These are phyloP conservation scores for Stratiolaelaps scimitus DNA, from an alignment of 1,140 invertebrate genomes.

Conservation along the genomic window DNA sequence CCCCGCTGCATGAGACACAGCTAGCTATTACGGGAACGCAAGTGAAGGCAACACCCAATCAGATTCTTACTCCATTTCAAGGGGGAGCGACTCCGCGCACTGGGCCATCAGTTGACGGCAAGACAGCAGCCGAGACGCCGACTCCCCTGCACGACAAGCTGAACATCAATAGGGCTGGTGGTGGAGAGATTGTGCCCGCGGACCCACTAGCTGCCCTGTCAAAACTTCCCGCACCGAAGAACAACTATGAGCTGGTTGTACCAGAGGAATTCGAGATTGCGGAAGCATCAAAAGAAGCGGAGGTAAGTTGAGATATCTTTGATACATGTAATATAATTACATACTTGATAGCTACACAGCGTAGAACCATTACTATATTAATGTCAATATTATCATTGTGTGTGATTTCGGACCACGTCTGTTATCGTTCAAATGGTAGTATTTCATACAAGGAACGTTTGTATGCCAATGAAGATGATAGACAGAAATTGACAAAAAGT, in stretches of 20 bases:
- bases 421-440: no score
- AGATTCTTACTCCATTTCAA: slow-evolving; percentile 37
- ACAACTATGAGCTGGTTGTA: slow-evolving; percentile 97
- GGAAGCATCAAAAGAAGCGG: background rate
- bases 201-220: slow-evolving; percentile 48
- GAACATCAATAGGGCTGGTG: slow-evolving; percentile 67
- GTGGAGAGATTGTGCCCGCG: background rate
- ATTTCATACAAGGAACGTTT: no score
- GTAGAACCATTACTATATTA: no score
- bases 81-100: slow-evolving; percentile 33
- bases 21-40: slow-evolving; percentile 46
- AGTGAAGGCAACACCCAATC: slow-evolving; percentile 31
- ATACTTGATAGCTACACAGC: no score
- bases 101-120: slow-evolving; percentile 31
- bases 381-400: no score
- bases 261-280: slow-evolving; percentile 59
- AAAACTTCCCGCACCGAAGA: slow-evolving; percentile 71
- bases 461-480: no score
- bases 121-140: slow-evolving; percentile 42
- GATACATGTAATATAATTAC: no score
- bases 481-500: no score
- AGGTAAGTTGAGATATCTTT: background rate
- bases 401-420: no score
- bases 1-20: slow-evolving; percentile 73
- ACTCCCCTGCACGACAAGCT: slow-evolving; percentile 77